phyloP scores from a whole-genome alignment of 2,888 invertebrate species.

The Kuschelorhynchus macadamiae region DNA sequence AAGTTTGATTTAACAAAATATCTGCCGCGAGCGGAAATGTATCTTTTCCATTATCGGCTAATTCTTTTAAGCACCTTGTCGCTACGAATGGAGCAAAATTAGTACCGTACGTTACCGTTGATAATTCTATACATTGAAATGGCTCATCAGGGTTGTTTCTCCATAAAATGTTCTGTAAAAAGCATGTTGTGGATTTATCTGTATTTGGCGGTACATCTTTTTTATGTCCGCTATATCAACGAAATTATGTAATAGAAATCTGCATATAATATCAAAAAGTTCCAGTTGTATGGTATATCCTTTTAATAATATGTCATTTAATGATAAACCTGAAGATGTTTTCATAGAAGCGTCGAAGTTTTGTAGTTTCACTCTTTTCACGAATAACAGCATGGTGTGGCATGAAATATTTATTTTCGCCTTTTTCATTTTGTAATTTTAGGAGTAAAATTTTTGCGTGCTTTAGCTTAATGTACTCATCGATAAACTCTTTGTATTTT shows the following conservation, averaged over 20 bases:
- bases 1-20: no score
- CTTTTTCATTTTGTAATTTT: neutral
- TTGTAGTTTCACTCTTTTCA: slow-evolving; percentile 32
- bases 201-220: no score
- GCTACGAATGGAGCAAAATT: slow-evolving; percentile 31
- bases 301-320: slow-evolving; percentile 34
- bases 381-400: slow-evolving; percentile 40
- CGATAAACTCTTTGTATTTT: slow-evolving; percentile 20
- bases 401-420: slow-evolving; percentile 12
- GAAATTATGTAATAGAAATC: slow-evolving; percentile 1
- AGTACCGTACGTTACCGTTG: no score
- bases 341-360: slow-evolving; percentile 31
- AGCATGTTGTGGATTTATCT: no score
- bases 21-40: neutral
- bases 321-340: slow-evolving; percentile 18
- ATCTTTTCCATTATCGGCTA: slow-evolving; percentile 24
- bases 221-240: slow-evolving; percentile 21
- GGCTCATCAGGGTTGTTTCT: slow-evolving; percentile 26
- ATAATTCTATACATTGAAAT: no score
- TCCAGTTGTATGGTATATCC: slow-evolving; percentile 19
- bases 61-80: no score
- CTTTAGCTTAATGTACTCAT: slow-evolving; percentile 11
- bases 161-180: slow-evolving; percentile 22
- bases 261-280: slow-evolving; percentile 26
- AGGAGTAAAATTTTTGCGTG: slow-evolving; percentile 8